A percentile compares a stretch with the other conserved stretches of the same genome.
Conservation (phyloP, 2,797 vertebrate species). For the Antennarius maculatus region DNA sequence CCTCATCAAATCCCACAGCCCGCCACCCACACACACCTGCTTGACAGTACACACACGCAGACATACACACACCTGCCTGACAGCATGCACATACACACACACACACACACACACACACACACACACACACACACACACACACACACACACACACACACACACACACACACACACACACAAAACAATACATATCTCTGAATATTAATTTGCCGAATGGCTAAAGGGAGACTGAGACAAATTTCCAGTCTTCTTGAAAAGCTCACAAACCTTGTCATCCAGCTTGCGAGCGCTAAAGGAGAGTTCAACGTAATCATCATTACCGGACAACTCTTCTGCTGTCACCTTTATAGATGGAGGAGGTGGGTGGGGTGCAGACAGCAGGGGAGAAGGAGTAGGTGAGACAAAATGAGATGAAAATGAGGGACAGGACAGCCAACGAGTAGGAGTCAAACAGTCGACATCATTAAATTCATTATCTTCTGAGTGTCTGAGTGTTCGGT, state of each 20-base stretch:
- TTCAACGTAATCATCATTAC: slow-evolving; percentile 97
- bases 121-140: slow-evolving; percentile 22
- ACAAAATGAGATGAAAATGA: slow-evolving; percentile 69
- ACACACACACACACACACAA: slow-evolving; percentile 18
- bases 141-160: slow-evolving; percentile 15
- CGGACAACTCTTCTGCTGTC: slow-evolving; percentile 96
- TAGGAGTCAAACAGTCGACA: slow-evolving; percentile 42
- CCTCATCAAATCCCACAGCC: slow-evolving; percentile 42
- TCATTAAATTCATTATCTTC: slow-evolving; percentile 70
- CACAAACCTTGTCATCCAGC: slow-evolving; percentile 95
- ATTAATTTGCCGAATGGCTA: slow-evolving; percentile 29
- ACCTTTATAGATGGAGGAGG: slow-evolving; percentile 77
- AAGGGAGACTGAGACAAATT: slow-evolving; percentile 1
- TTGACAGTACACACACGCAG: background rate
- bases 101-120: slow-evolving; percentile 20
- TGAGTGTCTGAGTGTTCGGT: slow-evolving; percentile 29
- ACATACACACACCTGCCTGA: slow-evolving; percentile 12
- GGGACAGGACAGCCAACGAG: slow-evolving; percentile 38
- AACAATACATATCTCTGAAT: slow-evolving; percentile 21
- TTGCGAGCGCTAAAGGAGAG: slow-evolving; percentile 97
- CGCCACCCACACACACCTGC: slow-evolving; percentile 22
- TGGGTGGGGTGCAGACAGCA: background rate
- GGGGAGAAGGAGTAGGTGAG: slow-evolving; percentile 31
- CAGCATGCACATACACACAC: slow-evolving; percentile 7
- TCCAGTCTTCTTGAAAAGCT: background rate